Evolutionary conservation across 2,888 invertebrate species (phyloP), one percentile per base, ranked within the genome.

Genomic region (Aphidius colemani): DNA sequence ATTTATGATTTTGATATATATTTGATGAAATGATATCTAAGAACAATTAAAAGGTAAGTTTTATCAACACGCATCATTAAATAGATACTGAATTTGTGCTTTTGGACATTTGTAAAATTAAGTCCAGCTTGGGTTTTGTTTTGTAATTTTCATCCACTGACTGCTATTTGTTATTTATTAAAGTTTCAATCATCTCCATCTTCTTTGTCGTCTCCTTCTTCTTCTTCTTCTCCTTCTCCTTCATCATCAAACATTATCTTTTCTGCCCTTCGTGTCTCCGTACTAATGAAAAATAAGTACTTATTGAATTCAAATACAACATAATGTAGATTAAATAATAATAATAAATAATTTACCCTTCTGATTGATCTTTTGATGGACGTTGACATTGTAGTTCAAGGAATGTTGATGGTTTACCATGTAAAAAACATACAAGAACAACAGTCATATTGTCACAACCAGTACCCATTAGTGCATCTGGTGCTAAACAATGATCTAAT

Each of bases 381-480:
- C 70, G 68, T 65, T 73, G 73, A 64, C 71, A 74, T 63, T 80
- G 81, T 40, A 75, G 71, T 49, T 79, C 72, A 43, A 85, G 76
- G 53, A 84, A 78, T 18, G 83, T 81, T 67, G 86, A 87, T 6
- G 85, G 80, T 70, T 84, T 85, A 11, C 85, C 86, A 62, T 88
- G 88, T 46, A 91, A 81, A 67, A 96, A 88, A 78, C 94, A 93
- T 63, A 97, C 88, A 48, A 98, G 85, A 45, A 97, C 89, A 5
- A 96, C 97, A 30, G 98, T 98, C 98, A 99, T 99, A 85, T 99
- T 99, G 85, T 99, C 98, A 83, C 98, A 97, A 71, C 98, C 98
- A 51, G 98, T 88, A 2, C 98, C 98, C 88, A 98, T 96, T 76
- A 95, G 93, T 76, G 95, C 94, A 85, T 98, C 98, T 4, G 98